Conservation (phyloP, 2,888 invertebrate genomes). For the Athetis lepigone region DNA sequence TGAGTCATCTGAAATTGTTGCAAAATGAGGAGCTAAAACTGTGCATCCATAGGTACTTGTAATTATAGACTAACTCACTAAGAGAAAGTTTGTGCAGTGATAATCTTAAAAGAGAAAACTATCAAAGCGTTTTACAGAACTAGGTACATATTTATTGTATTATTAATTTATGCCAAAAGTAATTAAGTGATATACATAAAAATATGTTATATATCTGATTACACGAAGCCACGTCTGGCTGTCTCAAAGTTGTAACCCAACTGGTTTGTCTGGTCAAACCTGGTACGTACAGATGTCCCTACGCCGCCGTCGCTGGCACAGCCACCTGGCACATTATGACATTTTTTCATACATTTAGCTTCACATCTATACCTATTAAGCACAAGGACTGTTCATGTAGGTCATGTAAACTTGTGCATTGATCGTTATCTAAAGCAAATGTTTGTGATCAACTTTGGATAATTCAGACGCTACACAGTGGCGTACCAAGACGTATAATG, state of each 20-base stretch:
- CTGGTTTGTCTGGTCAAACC: slow-evolving; percentile 53
- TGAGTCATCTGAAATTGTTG: background rate
- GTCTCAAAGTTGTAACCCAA: slow-evolving; percentile 42
- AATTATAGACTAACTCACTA: background rate
- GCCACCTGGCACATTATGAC: slow-evolving; percentile 47
- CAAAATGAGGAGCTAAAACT: background rate
- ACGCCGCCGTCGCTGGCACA: slow-evolving; percentile 26
- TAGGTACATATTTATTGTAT: background rate
- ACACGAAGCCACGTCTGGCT: slow-evolving; percentile 39
- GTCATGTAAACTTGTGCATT: slow-evolving; percentile 68
- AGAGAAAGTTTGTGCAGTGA: slow-evolving; percentile 32
- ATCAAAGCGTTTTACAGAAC: background rate
- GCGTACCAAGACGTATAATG: background rate
- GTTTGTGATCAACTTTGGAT: slow-evolving; percentile 54
- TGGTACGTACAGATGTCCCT: slow-evolving; percentile 52
- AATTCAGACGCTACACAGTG: slow-evolving; percentile 15
- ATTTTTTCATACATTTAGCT: slow-evolving; percentile 68
- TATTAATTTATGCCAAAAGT: slow-evolving; percentile 2
- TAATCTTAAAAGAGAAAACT: slow-evolving; percentile 21
- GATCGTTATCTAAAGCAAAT: slow-evolving; percentile 63
- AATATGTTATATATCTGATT: slow-evolving; percentile 43
- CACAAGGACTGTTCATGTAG: slow-evolving; percentile 78
- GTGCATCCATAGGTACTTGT: no score
- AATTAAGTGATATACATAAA: slow-evolving; percentile 33
- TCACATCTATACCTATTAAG: slow-evolving; percentile 73